phyloP scores from a whole-genome alignment of 2,797 vertebrate genomes.

The Pseudochromis fuscus region DNA sequence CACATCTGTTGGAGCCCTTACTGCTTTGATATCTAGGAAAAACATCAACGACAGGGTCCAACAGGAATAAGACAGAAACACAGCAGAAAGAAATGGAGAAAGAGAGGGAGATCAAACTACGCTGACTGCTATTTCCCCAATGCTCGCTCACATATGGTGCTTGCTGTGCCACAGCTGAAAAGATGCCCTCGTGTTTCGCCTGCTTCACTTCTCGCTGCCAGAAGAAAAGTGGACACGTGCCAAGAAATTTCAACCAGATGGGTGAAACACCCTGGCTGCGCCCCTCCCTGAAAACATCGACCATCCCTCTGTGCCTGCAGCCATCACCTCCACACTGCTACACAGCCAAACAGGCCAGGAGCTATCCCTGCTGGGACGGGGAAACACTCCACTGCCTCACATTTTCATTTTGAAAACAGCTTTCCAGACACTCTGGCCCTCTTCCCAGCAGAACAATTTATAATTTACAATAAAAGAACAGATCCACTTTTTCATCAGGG shows the following conservation, averaged over 20 bases:
- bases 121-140: constrained; percentile 46
- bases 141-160: constrained; percentile 58
- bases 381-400: constrained; percentile 51
- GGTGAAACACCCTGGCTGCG: constrained; percentile 34
- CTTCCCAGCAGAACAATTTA: constrained; percentile 66
- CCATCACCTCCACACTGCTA: constrained; percentile 36
- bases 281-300: constrained; percentile 54
- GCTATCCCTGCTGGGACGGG: constrained; percentile 51
- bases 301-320: constrained; percentile 23
- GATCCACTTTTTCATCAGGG: constrained; percentile 41
- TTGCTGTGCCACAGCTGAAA: constrained; percentile 53
- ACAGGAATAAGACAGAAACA: constrained; percentile 34
- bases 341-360: constrained; percentile 29
- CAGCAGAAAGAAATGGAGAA: constrained; percentile 12
- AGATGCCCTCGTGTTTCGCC: constrained; percentile 53
- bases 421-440: constrained; percentile 73
- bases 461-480: constrained; percentile 50
- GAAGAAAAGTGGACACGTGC: constrained; percentile 55
- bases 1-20: constrained; percentile 68
- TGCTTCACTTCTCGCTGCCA: constrained; percentile 40
- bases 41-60: constrained; percentile 59
- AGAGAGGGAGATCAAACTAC: constrained; percentile 22
- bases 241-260: constrained; percentile 70
- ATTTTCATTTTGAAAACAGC: constrained; percentile 67
- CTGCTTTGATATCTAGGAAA: constrained; percentile 65